These are phyloP conservation scores for Harpagus bidentatus DNA, from an alignment of 2,113 vertebrate species.

Conservation along the genomic window DNA sequence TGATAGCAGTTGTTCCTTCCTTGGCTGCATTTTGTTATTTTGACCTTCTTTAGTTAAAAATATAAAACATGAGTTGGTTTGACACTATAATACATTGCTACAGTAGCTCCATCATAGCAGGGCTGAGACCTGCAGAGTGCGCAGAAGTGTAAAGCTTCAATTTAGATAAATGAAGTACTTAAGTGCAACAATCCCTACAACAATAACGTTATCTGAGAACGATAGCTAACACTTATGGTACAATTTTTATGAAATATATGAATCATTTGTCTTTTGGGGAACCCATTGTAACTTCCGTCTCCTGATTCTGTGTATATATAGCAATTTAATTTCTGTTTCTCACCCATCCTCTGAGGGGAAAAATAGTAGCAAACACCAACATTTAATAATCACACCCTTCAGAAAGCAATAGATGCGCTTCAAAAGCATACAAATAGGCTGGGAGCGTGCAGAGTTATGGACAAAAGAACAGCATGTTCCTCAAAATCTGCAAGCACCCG, in stretches of 20 bases:
- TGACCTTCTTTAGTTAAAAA: conserved; percentile 23
- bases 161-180: conserved; percentile 51
- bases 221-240: background rate
- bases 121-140: conserved; percentile 7
- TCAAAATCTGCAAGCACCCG: background rate
- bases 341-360: background rate
- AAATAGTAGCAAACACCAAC: background rate
- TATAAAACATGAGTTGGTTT: background rate
- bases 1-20: background rate
- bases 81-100: background rate
- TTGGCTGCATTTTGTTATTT: background rate
- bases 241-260: conserved; percentile 45
- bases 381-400: conserved; percentile 13
- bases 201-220: conserved; percentile 11
- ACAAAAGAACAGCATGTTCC: background rate
- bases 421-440: background rate
- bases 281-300: background rate
- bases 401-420: background rate
- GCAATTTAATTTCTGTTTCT: conserved; percentile 41
- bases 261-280: conserved; percentile 52
- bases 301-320: background rate
- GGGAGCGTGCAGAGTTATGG: background rate
- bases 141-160: background rate
- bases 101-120: background rate
- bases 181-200: conserved; percentile 14